phyloP scores from a whole-genome alignment of 1,140 invertebrate genomes.

The Cecropterus lyciades region DNA sequence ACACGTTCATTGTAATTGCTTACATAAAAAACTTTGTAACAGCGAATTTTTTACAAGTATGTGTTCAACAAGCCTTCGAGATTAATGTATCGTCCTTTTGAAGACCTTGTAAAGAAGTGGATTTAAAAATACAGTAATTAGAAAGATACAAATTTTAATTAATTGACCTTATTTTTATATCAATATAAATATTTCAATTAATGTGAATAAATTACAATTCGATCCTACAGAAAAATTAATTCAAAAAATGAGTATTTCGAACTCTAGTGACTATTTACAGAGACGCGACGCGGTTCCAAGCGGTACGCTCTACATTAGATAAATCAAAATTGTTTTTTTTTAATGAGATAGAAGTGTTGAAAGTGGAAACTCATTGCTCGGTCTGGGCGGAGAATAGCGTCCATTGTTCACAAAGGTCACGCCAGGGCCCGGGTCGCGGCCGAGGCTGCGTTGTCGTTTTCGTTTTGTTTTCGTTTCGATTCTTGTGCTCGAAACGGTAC shows the following conservation, averaged over 20 bases:
- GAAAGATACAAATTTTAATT: too few relatives aligned
- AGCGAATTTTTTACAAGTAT: conserved; percentile 15
- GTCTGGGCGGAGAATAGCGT: conserved; percentile 31
- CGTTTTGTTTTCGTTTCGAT: conserved; percentile 33
- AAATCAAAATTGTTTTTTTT: conserved; percentile 25
- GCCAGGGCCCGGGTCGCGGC: conserved; percentile 48
- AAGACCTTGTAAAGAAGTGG: too few relatives aligned
- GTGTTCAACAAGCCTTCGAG: neutral
- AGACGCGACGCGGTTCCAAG: neutral
- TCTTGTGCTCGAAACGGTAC: neutral
- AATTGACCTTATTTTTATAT: too few relatives aligned
- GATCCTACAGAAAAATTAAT: too few relatives aligned
- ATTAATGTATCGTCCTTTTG: too few relatives aligned
- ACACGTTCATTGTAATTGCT: conserved; percentile 46
- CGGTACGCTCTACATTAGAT: neutral
- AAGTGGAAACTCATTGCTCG: conserved; percentile 55
- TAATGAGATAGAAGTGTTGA: conserved; percentile 49
- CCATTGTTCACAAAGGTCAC: conserved; percentile 76
- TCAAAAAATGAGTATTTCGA: too few relatives aligned
- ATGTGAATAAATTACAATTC: too few relatives aligned
- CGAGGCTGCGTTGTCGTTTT: conserved; percentile 51
- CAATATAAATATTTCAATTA: too few relatives aligned
- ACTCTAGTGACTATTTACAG: too few relatives aligned
- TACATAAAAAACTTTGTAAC: conserved; percentile 41
- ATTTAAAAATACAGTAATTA: too few relatives aligned